Percentiles rank a stretch among this genome's conserved stretches.
Evolutionary conservation across 2,888 invertebrate genomes (phyloP).

Genomic region (Drosophila quinaria): DNA sequence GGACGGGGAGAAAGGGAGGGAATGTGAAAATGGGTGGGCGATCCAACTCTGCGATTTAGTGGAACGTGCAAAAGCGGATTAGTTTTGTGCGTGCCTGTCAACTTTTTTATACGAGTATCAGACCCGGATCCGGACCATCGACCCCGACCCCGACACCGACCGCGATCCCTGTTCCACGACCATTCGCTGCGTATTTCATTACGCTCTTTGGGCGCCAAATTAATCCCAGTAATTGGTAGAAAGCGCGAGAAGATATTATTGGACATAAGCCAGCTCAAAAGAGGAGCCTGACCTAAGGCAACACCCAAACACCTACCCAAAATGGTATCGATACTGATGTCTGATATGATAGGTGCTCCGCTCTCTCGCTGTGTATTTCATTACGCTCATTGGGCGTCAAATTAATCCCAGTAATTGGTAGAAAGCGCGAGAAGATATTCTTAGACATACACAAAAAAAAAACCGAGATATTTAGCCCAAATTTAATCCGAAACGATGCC

Average conservation of each 20-base stretch:
- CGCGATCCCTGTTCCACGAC: not conserved
- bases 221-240: conserved; percentile 40
- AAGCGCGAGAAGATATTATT: not conserved
- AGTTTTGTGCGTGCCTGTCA: conserved; percentile 78
- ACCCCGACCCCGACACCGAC: not conserved
- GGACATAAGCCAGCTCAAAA: not conserved
- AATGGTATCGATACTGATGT: conserved; percentile 2
- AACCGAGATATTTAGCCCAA: too few relatives aligned
- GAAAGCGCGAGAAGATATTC: conserved; percentile 2
- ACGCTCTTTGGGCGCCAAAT: conserved; percentile 35
- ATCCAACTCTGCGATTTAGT: conserved; percentile 67
- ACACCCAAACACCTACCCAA: conserved; percentile 49
- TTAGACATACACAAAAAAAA: too few relatives aligned
- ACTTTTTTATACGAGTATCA: conserved; percentile 41
- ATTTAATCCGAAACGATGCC: too few relatives aligned
- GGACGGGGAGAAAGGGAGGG: not conserved
- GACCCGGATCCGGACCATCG: not conserved
- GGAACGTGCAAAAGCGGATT: conserved; percentile 77
- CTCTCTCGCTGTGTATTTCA: conserved; percentile 11
- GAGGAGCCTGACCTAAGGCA: conserved; percentile 8
- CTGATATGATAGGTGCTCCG: not conserved
- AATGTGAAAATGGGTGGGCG: not conserved
- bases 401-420: conserved; percentile 46
- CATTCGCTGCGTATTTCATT: conserved; percentile 15
- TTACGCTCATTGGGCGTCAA: conserved; percentile 28